A percentile compares a stretch with the other conserved stretches of the same genome.
phyloP scores from a whole-genome alignment of 30 jellyfish, hydroid and myxozoan species.

The Phacellophora camtschatica region DNA sequence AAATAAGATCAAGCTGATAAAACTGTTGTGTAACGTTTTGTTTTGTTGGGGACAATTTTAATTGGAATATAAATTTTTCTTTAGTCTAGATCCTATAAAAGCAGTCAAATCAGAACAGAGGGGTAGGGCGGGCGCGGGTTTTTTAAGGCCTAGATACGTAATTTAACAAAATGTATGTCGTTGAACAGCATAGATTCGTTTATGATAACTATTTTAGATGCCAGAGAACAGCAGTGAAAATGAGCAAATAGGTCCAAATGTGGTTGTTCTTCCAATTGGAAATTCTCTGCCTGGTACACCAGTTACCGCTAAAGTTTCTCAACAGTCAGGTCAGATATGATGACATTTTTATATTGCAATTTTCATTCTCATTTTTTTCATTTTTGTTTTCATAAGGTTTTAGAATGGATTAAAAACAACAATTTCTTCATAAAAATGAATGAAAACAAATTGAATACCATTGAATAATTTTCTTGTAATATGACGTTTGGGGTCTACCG shows the following conservation, averaged over 20 bases:
- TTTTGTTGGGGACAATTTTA: too few relatives aligned
- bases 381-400: background rate
- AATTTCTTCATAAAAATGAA: too few relatives aligned
- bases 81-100: background rate
- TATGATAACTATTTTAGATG: conserved; percentile 25
- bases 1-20: too few relatives aligned
- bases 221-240: conserved; percentile 17
- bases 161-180: background rate
- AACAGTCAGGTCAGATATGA: conserved; percentile 10
- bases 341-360: background rate
- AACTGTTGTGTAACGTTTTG: too few relatives aligned
- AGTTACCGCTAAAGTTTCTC: conserved; percentile 14
- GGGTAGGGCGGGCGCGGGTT: background rate
- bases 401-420: background rate
- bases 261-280: conserved; percentile 56
- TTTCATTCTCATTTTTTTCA: background rate
- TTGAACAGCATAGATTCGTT: background rate
- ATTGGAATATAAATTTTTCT: too few relatives aligned
- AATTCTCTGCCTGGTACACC: conserved; percentile 39
- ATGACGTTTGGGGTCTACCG: too few relatives aligned
- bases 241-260: conserved; percentile 31
- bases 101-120: too few relatives aligned
- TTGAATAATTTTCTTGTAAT: too few relatives aligned
- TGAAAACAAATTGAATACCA: too few relatives aligned
- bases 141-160: background rate